A percentile compares a stretch with the other conserved stretches of the same genome.
phyloP scores from a whole-genome alignment of 2,113 vertebrate genomes.

The Elachura formosa region DNA sequence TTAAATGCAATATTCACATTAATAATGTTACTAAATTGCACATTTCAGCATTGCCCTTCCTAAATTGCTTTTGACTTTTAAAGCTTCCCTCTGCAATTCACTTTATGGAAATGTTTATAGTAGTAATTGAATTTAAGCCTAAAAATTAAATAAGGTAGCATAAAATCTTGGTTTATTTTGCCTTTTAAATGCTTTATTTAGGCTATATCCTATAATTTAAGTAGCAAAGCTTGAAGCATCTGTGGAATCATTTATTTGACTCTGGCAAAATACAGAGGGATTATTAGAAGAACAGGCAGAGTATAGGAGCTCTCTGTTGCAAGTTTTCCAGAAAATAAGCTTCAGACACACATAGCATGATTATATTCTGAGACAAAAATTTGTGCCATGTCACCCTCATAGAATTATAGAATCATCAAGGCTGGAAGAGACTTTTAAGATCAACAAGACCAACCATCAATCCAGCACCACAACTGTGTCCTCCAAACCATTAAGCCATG shows the following conservation, averaged over 20 bases:
- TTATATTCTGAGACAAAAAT: neutral
- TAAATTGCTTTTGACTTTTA: constrained; percentile 62
- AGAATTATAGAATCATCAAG: neutral
- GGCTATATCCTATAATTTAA: neutral
- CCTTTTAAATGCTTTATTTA: neutral
- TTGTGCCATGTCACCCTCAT: neutral
- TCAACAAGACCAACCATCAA: neutral
- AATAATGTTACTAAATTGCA: constrained; percentile 26
- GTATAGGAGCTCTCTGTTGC: neutral
- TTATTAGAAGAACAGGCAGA: neutral
- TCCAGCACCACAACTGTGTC: neutral
- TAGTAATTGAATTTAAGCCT: constrained; percentile 53
- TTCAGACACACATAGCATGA: neutral
- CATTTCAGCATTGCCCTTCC: constrained; percentile 58
- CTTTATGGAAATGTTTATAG: constrained; percentile 52
- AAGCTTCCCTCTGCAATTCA: constrained; percentile 47
- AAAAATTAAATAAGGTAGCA: constrained; percentile 60
- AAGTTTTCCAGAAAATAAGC: neutral
- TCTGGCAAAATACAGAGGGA: neutral
- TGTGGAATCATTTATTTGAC: neutral
- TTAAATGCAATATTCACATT: constrained; percentile 57
- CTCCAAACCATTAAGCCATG: neutral
- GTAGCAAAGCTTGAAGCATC: neutral
- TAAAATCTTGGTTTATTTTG: constrained; percentile 47
- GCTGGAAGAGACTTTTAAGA: neutral